These are phyloP conservation scores for Tiliacea aurago DNA, from an alignment of 2,888 invertebrate species.

Conservation along the genomic window DNA sequence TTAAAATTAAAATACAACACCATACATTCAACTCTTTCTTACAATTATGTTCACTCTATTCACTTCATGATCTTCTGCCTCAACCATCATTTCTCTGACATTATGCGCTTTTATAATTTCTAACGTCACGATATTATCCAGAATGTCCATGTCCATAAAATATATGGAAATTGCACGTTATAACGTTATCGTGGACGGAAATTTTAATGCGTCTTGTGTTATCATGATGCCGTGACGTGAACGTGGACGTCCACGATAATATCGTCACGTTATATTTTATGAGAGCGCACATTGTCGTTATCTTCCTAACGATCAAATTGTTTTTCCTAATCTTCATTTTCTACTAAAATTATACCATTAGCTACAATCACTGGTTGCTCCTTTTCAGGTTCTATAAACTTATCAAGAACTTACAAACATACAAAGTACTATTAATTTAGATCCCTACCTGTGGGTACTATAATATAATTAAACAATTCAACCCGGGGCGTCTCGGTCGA, in stretches of 20 bases:
- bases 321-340: neutral
- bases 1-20: too few species aligned
- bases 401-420: slow-evolving; percentile 29
- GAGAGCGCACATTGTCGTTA: neutral
- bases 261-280: too few species aligned
- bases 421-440: slow-evolving; percentile 59
- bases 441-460: slow-evolving; percentile 51
- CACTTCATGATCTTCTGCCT: neutral
- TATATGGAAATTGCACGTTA: too few species aligned
- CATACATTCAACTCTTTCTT: neutral
- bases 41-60: too few species aligned
- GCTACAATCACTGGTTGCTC: neutral
- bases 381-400: neutral
- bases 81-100: neutral
- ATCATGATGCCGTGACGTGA: too few species aligned
- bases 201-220: too few species aligned
- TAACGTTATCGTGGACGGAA: too few species aligned
- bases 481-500: slow-evolving; percentile 33
- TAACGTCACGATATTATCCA: too few species aligned
- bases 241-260: too few species aligned
- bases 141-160: too few species aligned
- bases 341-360: neutral
- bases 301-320: too few species aligned
- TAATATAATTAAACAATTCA: slow-evolving; percentile 66
- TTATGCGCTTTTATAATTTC: too few species aligned